Percentiles rank a stretch among this genome's conserved stretches.
Conservation (phyloP, 37 sponge, comb jelly and placozoan genomes). For the Crambe crambe region DNA sequence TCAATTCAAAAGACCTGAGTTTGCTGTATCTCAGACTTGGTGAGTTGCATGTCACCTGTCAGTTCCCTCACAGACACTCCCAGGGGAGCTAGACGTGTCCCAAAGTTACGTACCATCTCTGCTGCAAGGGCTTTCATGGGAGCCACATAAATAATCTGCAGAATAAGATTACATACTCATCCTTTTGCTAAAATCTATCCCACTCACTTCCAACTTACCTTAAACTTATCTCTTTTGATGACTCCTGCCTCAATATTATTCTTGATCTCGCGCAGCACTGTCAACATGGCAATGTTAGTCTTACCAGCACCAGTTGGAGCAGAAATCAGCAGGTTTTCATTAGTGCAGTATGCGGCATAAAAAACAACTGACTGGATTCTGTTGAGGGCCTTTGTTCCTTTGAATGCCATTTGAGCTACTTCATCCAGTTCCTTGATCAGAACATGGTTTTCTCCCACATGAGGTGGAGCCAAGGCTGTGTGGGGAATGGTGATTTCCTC, state of each 20-base stretch:
- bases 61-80: conserved; percentile 93
- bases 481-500: conserved; percentile 88
- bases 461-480: conserved; percentile 55
- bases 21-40: conserved; percentile 87
- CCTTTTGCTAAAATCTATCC: neutral
- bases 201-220: conserved; percentile 46
- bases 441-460: conserved; percentile 54
- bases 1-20: conserved; percentile 73
- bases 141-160: conserved; percentile 94
- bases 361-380: conserved; percentile 91
- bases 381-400: conserved; percentile 81
- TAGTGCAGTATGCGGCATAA: conserved; percentile 87
- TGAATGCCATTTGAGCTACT: conserved; percentile 65
- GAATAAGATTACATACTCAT: too few species aligned
- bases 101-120: conserved; percentile 95
- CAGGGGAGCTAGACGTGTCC: conserved; percentile 70
- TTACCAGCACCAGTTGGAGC: conserved; percentile 99
- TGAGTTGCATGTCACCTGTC: conserved; percentile 99
- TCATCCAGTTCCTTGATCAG: conserved; percentile 72
- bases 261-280: conserved; percentile 80
- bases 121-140: conserved; percentile 99
- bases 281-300: conserved; percentile 98
- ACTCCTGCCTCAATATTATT: conserved; percentile 75
- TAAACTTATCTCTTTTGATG: conserved; percentile 89
- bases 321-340: conserved; percentile 93